phyloP scores from a whole-genome alignment of 2,797 vertebrate species.

The Kryptolebias ocellatus region DNA sequence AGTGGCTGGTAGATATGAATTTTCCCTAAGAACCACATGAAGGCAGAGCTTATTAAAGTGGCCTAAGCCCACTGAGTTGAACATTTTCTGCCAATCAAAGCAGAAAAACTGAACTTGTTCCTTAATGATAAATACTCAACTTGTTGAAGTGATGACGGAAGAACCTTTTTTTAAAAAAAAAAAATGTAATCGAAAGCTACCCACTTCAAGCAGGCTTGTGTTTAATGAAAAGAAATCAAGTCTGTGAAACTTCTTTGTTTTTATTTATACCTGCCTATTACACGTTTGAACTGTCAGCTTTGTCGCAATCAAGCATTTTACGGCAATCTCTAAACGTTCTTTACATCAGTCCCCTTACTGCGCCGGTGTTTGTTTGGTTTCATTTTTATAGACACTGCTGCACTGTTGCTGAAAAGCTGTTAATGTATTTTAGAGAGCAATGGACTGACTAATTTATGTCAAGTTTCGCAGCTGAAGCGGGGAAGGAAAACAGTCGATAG shows the following conservation, averaged over 20 bases:
- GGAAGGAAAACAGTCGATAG: slow-evolving; percentile 77
- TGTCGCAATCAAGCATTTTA: slow-evolving; percentile 10
- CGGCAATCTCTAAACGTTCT: neutral
- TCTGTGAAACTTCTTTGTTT: slow-evolving; percentile 20
- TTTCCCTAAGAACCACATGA: slow-evolving; percentile 59
- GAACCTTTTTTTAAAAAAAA: slow-evolving; percentile 11
- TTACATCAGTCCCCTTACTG: slow-evolving; percentile 27
- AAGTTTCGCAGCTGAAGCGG: slow-evolving; percentile 68
- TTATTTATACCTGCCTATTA: neutral
- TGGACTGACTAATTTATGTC: slow-evolving; percentile 75
- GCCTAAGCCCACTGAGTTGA: slow-evolving; percentile 40
- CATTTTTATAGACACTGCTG: slow-evolving; percentile 45
- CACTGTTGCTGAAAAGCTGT: slow-evolving; percentile 60
- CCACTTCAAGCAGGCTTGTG: slow-evolving; percentile 24
- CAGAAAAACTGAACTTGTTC: slow-evolving; percentile 43
- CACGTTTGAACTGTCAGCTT: neutral
- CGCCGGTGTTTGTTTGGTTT: slow-evolving; percentile 31
- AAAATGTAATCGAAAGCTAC: slow-evolving; percentile 39
- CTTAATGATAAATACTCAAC: slow-evolving; percentile 51
- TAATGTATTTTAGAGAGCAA: slow-evolving; percentile 60
- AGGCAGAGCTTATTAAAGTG: slow-evolving; percentile 63
- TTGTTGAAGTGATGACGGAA: slow-evolving; percentile 41
- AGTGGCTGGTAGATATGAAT: slow-evolving; percentile 58
- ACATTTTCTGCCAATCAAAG: slow-evolving; percentile 61
- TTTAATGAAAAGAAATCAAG: slow-evolving; percentile 48